Base-by-base conservation (phyloP, 2,113 vertebrate species). In the Psettodes erumei region DNA sequence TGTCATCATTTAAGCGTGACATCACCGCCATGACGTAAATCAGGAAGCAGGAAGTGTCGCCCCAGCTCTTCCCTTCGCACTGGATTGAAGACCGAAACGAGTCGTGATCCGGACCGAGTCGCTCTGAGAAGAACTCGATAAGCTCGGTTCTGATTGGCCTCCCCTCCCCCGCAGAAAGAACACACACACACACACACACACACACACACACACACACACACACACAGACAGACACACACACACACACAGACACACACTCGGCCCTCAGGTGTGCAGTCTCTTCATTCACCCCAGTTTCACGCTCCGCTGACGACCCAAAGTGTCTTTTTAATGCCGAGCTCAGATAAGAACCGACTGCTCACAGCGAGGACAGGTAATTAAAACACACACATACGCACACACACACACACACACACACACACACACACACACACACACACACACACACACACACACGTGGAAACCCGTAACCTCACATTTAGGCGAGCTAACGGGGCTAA, bases 191-290 rank as follows among this genome's bases (percentile, higher is more conserved):
- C 5, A 6, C 33, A 13, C 19, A 23, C 3, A 75, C 70, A 75
- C 66, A 13, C 48, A 53, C 33, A 37, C 33, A 71, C 12, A 45
- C 60, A 50, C 27, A 25, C 33, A 47, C 15, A 38, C 68, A 63
- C 69, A 74, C n/a, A 58, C 59, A n/a, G n/a, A 13, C 19, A 23
- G 1, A 75, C 70, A 75, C 66, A 13, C 48, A 53, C 33, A 37
- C 33, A 71, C 12, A 45, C 60, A 50, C 27, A 25, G 28, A 47
- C 15, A 38, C 68, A 63, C 69, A 74, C n/a, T 54, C 59, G 13
- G 37, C 66, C 73, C 68, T 75, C 75, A 81, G 82, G 86, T 86
- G 86, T 65, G 70, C 70, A 64, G 25, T 28, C 67, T 84, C 56
- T 83, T 53, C 69, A 79, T 79, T 65, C 64, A 70, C 19, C 43